A percentile compares a stretch with the other conserved stretches of the same genome.
Evolutionary conservation across 92 coral and sea anemone species (phyloP).

Genomic region (Zoanthus solanderi): DNA sequence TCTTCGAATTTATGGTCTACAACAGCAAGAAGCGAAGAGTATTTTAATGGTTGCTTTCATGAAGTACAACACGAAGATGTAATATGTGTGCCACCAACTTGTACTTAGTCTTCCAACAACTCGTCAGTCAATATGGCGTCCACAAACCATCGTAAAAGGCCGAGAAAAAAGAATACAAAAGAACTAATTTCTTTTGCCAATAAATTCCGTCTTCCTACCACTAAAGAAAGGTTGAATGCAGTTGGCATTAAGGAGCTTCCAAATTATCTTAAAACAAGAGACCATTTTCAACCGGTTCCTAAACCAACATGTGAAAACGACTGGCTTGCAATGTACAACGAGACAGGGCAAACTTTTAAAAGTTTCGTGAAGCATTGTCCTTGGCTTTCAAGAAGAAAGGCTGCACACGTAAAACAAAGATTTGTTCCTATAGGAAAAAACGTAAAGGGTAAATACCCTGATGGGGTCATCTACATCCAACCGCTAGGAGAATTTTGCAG

Average conservation of each 20-base stretch:
- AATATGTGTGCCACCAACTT: neutral
- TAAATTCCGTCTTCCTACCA: slow-evolving; percentile 68
- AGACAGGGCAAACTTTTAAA: slow-evolving; percentile 71
- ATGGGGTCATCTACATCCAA: slow-evolving; percentile 71
- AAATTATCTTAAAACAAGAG: slow-evolving; percentile 36
- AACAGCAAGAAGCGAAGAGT: too few relatives aligned
- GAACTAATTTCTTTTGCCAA: slow-evolving; percentile 56
- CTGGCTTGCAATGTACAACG: slow-evolving; percentile 77
- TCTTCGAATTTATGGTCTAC: too few relatives aligned
- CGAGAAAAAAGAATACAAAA: slow-evolving; percentile 38
- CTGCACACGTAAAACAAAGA: slow-evolving; percentile 48
- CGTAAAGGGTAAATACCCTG: slow-evolving; percentile 73
- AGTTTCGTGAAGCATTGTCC: slow-evolving; percentile 68
- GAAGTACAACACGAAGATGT: too few relatives aligned
- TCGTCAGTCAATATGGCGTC: slow-evolving; percentile 68
- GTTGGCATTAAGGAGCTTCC: slow-evolving; percentile 46
- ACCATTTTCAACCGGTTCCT: slow-evolving; percentile 56
- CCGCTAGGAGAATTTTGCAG: slow-evolving; percentile 72
- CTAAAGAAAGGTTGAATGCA: slow-evolving; percentile 62
- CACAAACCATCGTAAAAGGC: slow-evolving; percentile 27
- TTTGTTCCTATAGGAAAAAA: slow-evolving; percentile 60
- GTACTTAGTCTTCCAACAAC: neutral
- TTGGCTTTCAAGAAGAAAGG: slow-evolving; percentile 70
- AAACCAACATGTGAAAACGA: slow-evolving; percentile 59
- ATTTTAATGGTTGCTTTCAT: too few relatives aligned